These are phyloP conservation scores for Drosophila equinoxialis DNA, from an alignment of 1,140 invertebrate genomes.

Conservation along the genomic window DNA sequence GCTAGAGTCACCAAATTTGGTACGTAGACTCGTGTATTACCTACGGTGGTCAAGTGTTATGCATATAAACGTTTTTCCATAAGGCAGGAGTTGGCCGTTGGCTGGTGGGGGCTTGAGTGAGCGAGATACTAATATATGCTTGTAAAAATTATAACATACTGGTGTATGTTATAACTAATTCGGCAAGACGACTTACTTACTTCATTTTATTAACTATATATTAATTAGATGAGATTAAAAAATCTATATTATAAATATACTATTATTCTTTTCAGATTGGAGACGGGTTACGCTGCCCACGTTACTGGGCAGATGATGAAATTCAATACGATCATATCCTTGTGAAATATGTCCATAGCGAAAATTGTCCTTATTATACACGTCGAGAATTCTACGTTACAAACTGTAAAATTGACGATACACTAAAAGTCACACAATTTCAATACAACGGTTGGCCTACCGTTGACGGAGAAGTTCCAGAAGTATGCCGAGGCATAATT, in stretches of 20 bases:
- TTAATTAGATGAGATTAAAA: neutral
- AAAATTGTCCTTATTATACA: slow-evolving; percentile 94
- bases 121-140: no score
- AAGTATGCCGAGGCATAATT: slow-evolving; percentile 92
- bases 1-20: no score
- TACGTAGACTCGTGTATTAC: no score
- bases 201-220: neutral
- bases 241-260: neutral
- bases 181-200: no score
- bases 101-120: no score
- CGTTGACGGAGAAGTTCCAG: slow-evolving; percentile 92
- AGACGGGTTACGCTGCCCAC: slow-evolving; percentile 90
- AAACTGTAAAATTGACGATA: slow-evolving; percentile 90
- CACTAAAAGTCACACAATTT: slow-evolving; percentile 90
- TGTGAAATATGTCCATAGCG: slow-evolving; percentile 93
- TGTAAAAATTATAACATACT: no score
- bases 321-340: slow-evolving; percentile 91
- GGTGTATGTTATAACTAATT: no score
- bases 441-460: slow-evolving; percentile 96
- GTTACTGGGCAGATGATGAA: slow-evolving; percentile 97
- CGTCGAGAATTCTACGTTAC: slow-evolving; percentile 91
- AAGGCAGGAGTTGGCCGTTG: no score
- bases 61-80: no score
- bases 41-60: no score
- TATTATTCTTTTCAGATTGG: slow-evolving; percentile 84